Conservation (phyloP, 2,888 invertebrate species). For the Endomychus coccineus region DNA sequence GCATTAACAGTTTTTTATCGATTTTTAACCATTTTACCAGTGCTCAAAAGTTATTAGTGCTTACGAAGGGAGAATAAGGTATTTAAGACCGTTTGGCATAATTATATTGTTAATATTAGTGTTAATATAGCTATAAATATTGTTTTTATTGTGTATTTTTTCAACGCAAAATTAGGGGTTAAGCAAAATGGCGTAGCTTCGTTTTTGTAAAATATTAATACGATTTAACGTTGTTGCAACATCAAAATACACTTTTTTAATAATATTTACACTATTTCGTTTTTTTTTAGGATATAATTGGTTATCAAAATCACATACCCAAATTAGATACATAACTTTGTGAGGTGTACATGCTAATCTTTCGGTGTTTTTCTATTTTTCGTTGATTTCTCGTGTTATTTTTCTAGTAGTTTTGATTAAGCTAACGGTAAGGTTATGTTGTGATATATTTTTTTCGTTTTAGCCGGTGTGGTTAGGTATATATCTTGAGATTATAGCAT, state of each 20-base stretch:
- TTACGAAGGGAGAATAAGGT: conserved; percentile 28
- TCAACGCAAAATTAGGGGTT: conserved; percentile 41
- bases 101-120: conserved; percentile 21
- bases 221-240: conserved; percentile 1
- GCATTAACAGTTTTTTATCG: conserved; percentile 46
- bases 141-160: conserved; percentile 40
- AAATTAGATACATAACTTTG: too few species aligned
- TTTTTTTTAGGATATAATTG: neutral
- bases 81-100: conserved; percentile 17
- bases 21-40: conserved; percentile 39
- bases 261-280: conserved; percentile 4
- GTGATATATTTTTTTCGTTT: conserved; percentile 26
- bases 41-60: conserved; percentile 29
- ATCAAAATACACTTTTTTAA: conserved; percentile 6
- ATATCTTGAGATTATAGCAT: too few species aligned
- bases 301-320: too few species aligned
- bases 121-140: conserved; percentile 30
- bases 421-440: conserved; percentile 35
- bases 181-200: conserved; percentile 44
- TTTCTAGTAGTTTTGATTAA: too few species aligned
- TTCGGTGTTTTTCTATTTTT: too few species aligned
- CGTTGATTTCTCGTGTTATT: too few species aligned
- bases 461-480: conserved; percentile 1
- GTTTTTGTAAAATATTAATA: conserved; percentile 27
- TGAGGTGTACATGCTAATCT: too few species aligned